Base-by-base conservation (phyloP, 2,888 invertebrate species). In the Cephus rjabovi region DNA sequence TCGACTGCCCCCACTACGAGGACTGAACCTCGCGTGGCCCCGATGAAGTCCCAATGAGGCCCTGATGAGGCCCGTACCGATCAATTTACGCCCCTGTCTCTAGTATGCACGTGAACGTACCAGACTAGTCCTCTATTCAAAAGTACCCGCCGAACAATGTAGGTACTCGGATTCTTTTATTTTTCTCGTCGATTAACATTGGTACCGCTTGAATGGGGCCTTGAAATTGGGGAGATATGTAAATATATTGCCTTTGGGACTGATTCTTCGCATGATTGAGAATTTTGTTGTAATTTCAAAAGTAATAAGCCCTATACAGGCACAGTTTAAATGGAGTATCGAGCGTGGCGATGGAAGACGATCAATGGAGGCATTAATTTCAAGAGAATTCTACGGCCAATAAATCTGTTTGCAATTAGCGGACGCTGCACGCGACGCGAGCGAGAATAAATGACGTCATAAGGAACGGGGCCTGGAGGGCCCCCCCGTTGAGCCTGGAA, bases 381-480 rank as follows among this genome's bases (percentile, higher is more conserved):
- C 74, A 75, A 76, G 73, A 69, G 79, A 80, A 81, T 81, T 81
- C 80, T 81, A 81, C 80, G 84, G 83, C 84, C 87, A 86, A 91
- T 91, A 91, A 91, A 91, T 91, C 90, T 90, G 84, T 90, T 91
- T 89, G 91, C 89, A 91, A 91, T 91, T 91, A 91, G 90, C 88
- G 81, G 78, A 81, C 85, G 83, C 86, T 85, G 87, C 91, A 89
- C 88, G 89, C 89, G 87, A 89, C 85, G 83, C 77, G 78, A 81
- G 83, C 83, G 86, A 88, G 87, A 85, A 89, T 89, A 89, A 89
- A 90, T 87, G 89, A 87, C 87, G 89, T 89, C 89, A 87, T 87
- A 89, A 89, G 89, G 84, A 87, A 89, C 85, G 84, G 86, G 83
- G 83, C 83, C 83, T 83, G 79, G 81, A 78, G 85, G 84, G 81